Evolutionary conservation across 2,888 invertebrate species (phyloP).

Genomic region (Spisula solida): DNA sequence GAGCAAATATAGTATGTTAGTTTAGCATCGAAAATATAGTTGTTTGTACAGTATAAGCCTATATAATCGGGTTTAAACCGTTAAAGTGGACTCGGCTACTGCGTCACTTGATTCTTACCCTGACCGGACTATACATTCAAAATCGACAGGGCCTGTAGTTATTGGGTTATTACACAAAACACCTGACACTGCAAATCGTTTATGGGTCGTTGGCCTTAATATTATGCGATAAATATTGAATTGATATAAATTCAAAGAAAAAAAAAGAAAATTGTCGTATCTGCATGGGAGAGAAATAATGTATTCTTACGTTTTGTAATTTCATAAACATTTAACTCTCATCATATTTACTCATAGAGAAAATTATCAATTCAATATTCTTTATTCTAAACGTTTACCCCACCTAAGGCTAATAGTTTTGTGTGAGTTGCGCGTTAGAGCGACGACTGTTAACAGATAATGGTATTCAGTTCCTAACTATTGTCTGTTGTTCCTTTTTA

Average conservation of each 20-base stretch:
- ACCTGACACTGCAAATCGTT: background rate
- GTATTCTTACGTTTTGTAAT: background rate
- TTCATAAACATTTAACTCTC: background rate
- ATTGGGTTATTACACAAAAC: background rate
- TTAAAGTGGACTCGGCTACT: no score
- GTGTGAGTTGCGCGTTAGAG: constrained; percentile 3
- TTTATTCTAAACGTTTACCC: background rate
- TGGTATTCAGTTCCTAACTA: background rate
- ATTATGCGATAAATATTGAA: background rate
- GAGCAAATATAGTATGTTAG: no score
- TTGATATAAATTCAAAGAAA: background rate
- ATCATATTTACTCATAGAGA: background rate
- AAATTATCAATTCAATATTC: background rate
- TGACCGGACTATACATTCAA: no score
- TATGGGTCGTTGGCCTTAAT: no score
- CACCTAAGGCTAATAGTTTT: background rate
- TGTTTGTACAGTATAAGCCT: no score
- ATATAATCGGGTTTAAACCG: no score
- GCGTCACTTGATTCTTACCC: no score
- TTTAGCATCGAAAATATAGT: no score
- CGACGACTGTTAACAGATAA: background rate
- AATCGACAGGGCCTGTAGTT: background rate
- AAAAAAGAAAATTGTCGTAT: background rate
- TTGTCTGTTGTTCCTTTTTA: background rate
- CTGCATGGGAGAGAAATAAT: background rate